Conservation (phyloP, 2,113 vertebrate species). For the Cyphotilapia sp. region DNA sequence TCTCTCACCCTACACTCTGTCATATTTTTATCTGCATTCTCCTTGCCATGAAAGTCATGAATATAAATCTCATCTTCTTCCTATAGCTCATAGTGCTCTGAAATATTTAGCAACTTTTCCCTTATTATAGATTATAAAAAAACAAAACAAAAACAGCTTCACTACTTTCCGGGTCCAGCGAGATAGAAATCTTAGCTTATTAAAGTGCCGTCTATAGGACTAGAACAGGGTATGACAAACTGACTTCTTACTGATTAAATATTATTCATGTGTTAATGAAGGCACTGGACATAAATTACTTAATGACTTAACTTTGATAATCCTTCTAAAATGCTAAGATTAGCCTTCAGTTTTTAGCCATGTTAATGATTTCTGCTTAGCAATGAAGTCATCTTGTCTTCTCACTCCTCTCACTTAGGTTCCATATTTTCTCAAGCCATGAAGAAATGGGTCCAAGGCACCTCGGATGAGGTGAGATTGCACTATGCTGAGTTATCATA, state of each 20-base stretch:
- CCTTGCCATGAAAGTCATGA: background rate
- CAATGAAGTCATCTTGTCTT: background rate
- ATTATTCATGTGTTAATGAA: background rate
- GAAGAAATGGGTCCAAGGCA: slow-evolving; percentile 70
- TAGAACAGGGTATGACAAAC: background rate
- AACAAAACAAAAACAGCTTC: background rate
- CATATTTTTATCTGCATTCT: slow-evolving; percentile 6
- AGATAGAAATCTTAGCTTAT: background rate
- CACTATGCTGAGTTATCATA: background rate
- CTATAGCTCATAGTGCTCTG: background rate
- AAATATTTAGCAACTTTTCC: slow-evolving; percentile 20
- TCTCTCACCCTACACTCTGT: background rate
- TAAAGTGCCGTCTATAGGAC: background rate
- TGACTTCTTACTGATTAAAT: background rate
- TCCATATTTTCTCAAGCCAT: slow-evolving; percentile 70
- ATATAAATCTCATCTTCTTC: slow-evolving; percentile 9
- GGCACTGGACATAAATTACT: background rate
- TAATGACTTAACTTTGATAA: background rate
- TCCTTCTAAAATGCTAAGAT: background rate
- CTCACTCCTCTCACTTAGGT: slow-evolving; percentile 12
- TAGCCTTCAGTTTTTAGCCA: background rate
- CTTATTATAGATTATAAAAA: background rate
- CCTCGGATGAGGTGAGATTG: slow-evolving; percentile 59
- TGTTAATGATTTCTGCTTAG: background rate
- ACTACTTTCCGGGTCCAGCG: background rate